phyloP scores from a whole-genome alignment of 2,113 vertebrate species.

The Megaleporinus macrocephalus region DNA sequence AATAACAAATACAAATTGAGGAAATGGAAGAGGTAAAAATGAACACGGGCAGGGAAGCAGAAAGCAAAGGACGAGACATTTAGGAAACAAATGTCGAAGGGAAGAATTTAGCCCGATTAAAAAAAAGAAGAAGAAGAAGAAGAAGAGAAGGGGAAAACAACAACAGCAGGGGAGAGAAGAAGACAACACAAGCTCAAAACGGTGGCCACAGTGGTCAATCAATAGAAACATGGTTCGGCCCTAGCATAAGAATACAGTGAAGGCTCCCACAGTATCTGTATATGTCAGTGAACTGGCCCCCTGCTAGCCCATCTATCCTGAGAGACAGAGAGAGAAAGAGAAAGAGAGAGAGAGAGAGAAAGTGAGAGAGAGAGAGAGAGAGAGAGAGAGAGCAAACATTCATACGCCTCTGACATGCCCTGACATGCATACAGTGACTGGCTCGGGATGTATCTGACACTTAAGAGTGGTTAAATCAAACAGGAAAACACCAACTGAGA shows the following conservation, averaged over 20 bases:
- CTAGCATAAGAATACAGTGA: background rate
- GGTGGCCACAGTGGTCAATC: slow-evolving; percentile 32
- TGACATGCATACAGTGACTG: slow-evolving; percentile 5
- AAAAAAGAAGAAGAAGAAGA: slow-evolving; percentile 18
- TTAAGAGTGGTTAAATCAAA: background rate
- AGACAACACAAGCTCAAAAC: slow-evolving; percentile 26
- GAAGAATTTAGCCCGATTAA: background rate
- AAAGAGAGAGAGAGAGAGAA: too few relatives aligned
- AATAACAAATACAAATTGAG: slow-evolving; percentile 39
- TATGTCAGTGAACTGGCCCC: background rate
- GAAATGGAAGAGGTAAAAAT: slow-evolving; percentile 43
- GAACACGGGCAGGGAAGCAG: slow-evolving; percentile 10
- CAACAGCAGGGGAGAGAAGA: slow-evolving; percentile 19
- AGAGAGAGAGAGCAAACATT: slow-evolving; percentile 45
- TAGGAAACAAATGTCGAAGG: background rate
- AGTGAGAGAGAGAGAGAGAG: too few relatives aligned
- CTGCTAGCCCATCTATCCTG: slow-evolving; percentile 19
- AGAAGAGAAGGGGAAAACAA: background rate
- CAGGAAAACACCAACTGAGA: background rate
- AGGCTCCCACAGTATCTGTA: background rate
- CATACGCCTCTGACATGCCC: background rate
- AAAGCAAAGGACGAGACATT: slow-evolving; percentile 5
- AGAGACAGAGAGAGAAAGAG: slow-evolving; percentile 29
- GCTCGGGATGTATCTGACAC: slow-evolving; percentile 29
- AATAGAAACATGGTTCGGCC: background rate